Percentiles rank a stretch among this genome's conserved stretches.
These are phyloP conservation scores for Andrena dorsata DNA, from an alignment of 2,888 invertebrate genomes.

Conservation along the genomic window DNA sequence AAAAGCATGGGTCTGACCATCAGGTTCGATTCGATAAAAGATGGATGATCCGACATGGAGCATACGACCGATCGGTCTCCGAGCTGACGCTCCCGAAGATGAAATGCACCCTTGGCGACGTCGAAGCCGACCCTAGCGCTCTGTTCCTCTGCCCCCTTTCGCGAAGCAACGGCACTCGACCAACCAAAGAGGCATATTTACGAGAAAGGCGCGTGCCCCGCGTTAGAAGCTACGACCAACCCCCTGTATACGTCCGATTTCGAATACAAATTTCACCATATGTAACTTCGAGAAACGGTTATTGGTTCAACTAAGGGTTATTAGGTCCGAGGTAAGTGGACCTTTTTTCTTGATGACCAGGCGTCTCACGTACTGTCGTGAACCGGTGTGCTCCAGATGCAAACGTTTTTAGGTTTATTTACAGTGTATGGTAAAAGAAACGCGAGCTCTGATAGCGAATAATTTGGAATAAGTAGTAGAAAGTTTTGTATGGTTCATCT, in stretches of 20 bases:
- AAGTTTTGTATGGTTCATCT: neutral
- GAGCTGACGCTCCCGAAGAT: slow-evolving; percentile 83
- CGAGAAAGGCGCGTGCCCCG: slow-evolving; percentile 77
- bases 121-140: slow-evolving; percentile 62
- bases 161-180: slow-evolving; percentile 66
- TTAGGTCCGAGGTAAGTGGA: slow-evolving; percentile 67
- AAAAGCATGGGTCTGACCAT: slow-evolving; percentile 58
- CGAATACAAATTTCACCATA: slow-evolving; percentile 78
- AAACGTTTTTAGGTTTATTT: slow-evolving; percentile 37
- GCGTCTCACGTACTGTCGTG: slow-evolving; percentile 60
- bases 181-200: slow-evolving; percentile 77
- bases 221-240: slow-evolving; percentile 53
- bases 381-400: slow-evolving; percentile 41
- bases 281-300: slow-evolving; percentile 70
- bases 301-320: slow-evolving; percentile 69
- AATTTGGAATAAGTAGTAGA: neutral
- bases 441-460: neutral
- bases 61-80: slow-evolving; percentile 83
- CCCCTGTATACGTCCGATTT: slow-evolving; percentile 67
- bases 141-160: slow-evolving; percentile 51
- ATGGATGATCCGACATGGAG: slow-evolving; percentile 81
- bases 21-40: slow-evolving; percentile 82
- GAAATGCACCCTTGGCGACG: slow-evolving; percentile 84
- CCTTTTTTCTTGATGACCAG: slow-evolving; percentile 54
- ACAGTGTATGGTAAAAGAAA: neutral